These are phyloP conservation scores for Erebia aethiops DNA, from an alignment of 2,888 invertebrate species.

Conservation along the genomic window DNA sequence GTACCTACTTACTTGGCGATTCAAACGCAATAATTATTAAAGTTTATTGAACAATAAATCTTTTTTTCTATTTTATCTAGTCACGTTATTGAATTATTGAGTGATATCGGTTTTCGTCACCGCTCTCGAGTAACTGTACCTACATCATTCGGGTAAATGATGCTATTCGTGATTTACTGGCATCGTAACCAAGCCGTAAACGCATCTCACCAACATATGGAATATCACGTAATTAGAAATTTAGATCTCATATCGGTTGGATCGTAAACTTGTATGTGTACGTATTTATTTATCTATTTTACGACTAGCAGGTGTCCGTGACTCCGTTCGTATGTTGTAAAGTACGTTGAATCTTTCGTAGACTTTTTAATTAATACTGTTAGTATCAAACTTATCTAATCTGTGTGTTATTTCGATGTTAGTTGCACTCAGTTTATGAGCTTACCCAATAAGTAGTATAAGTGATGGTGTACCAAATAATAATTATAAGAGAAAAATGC, in stretches of 20 bases:
- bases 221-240: slow-evolving; percentile 25
- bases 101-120: slow-evolving; percentile 37
- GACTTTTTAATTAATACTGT: background rate
- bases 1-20: too few species aligned
- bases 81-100: slow-evolving; percentile 43
- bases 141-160: slow-evolving; percentile 18
- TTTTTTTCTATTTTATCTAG: slow-evolving; percentile 44
- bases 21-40: too few species aligned
- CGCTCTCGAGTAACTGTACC: slow-evolving; percentile 8
- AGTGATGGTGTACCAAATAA: background rate
- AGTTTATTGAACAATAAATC: too few species aligned
- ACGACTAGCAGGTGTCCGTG: slow-evolving; percentile 12
- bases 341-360: background rate
- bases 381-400: background rate
- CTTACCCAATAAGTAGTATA: background rate
- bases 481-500: background rate
- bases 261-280: slow-evolving; percentile 14
- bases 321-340: background rate
- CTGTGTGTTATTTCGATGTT: background rate
- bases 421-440: background rate
- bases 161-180: slow-evolving; percentile 21
- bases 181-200: slow-evolving; percentile 12
- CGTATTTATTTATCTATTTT: slow-evolving; percentile 14
- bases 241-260: slow-evolving; percentile 9
- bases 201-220: slow-evolving; percentile 7